phyloP scores from a whole-genome alignment of 2,888 invertebrate species.

The Epirrita christyi region DNA sequence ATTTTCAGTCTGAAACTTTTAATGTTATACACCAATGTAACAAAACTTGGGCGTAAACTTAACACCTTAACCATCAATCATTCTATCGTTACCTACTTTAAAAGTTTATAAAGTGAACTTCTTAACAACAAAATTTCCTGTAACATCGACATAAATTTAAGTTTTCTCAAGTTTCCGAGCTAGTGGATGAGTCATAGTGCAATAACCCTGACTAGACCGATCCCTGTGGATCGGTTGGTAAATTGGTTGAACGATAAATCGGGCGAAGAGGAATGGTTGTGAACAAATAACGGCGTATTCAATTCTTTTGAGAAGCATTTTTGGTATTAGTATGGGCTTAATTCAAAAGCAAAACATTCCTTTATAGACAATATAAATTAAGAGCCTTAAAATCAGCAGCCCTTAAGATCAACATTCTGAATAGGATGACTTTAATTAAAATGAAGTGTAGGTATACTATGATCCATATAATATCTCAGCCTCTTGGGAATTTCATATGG shows the following conservation, averaged over 20 bases:
- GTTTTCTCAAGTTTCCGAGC: conserved; percentile 32
- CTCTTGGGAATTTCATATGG: conserved; percentile 13
- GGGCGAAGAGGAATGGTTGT: conserved; percentile 23
- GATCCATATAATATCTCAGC: background rate
- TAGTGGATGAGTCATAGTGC: conserved; percentile 61
- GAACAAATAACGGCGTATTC: conserved; percentile 26
- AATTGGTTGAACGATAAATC: conserved; percentile 42
- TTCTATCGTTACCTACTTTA: conserved; percentile 15
- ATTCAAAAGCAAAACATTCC: background rate
- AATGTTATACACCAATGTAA: conserved; percentile 12
- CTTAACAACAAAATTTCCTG: conserved; percentile 19
- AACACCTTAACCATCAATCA: conserved; percentile 5
- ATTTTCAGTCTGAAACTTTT: conserved; percentile 4
- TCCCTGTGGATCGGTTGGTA: conserved; percentile 48
- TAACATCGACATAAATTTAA: conserved; percentile 26
- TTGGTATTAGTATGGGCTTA: conserved; percentile 3
- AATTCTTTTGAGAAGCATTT: conserved; percentile 11
- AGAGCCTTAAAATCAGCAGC: background rate
- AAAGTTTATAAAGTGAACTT: conserved; percentile 21
- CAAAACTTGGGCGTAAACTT: background rate
- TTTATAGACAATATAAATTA: background rate
- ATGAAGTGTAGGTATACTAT: background rate
- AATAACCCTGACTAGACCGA: conserved; percentile 65
- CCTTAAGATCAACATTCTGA: too few relatives aligned
- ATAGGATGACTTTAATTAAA: too few relatives aligned